phyloP scores from a whole-genome alignment of 1,140 invertebrate species.

The Cotesia vestalis region DNA sequence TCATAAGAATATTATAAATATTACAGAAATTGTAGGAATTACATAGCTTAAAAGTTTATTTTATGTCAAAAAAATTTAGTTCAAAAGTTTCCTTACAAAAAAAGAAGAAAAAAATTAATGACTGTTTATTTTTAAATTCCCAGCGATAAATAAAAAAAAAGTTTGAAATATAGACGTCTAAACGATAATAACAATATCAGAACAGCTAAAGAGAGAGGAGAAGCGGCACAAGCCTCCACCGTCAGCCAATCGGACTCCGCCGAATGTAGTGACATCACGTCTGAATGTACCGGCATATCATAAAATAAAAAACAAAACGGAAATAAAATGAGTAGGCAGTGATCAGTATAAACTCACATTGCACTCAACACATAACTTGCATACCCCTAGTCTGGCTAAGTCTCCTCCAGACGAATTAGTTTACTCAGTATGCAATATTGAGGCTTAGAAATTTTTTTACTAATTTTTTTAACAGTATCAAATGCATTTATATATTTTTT shows the following conservation, averaged over 20 bases:
- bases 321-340: not conserved
- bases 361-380: not conserved
- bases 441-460: no score
- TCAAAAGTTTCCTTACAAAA: not conserved
- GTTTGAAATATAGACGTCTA: no score
- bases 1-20: no score
- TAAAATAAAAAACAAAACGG: not conserved
- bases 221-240: constrained; percentile 27
- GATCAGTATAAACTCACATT: not conserved
- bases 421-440: no score
- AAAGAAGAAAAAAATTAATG: not conserved
- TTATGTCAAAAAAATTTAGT: not conserved
- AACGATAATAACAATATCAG: no score
- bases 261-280: constrained; percentile 4
- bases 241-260: constrained; percentile 24
- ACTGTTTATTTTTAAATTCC: no score
- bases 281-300: not conserved
- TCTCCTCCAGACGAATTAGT: no score
- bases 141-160: no score
- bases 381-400: no score
- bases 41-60: not conserved
- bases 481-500: not conserved
- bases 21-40: no score
- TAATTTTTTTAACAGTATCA: no score
- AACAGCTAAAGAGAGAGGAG: not conserved